A percentile compares a stretch with the other conserved stretches of the same genome.
phyloP scores from a whole-genome alignment of 2,888 invertebrate genomes.

The Lasioglossum pauxillum region DNA sequence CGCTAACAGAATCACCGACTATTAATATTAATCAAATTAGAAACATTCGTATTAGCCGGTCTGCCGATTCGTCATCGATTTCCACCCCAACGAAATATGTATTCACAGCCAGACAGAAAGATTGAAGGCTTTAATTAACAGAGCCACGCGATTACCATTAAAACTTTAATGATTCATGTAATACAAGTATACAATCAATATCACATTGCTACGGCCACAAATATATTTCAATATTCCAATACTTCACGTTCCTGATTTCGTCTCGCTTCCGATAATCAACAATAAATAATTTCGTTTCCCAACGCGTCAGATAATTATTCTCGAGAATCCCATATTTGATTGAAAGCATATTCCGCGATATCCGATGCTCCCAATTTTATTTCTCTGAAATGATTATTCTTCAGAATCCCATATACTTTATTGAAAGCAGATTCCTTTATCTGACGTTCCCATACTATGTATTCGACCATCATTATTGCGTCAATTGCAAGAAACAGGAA shows the following conservation, averaged over 20 bases:
- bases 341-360: too few species aligned
- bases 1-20: not conserved
- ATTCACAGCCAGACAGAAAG: not conserved
- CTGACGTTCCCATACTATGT: too few species aligned
- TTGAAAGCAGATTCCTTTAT: too few species aligned
- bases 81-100: not conserved
- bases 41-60: too few species aligned
- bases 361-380: too few species aligned
- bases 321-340: too few species aligned
- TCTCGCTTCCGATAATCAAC: not conserved
- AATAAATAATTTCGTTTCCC: not conserved
- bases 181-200: not conserved
- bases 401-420: not conserved
- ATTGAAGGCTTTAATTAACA: not conserved
- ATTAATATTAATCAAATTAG: not conserved
- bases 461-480: too few species aligned
- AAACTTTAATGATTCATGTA: not conserved
- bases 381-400: not conserved
- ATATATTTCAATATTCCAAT: not conserved
- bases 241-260: not conserved
- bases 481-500: too few species aligned
- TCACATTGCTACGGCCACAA: not conserved
- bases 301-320: too few species aligned
- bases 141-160: not conserved
- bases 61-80: not conserved